phyloP scores from a whole-genome alignment of 2,113 vertebrate species.

The Chrysochloris asiatica region DNA sequence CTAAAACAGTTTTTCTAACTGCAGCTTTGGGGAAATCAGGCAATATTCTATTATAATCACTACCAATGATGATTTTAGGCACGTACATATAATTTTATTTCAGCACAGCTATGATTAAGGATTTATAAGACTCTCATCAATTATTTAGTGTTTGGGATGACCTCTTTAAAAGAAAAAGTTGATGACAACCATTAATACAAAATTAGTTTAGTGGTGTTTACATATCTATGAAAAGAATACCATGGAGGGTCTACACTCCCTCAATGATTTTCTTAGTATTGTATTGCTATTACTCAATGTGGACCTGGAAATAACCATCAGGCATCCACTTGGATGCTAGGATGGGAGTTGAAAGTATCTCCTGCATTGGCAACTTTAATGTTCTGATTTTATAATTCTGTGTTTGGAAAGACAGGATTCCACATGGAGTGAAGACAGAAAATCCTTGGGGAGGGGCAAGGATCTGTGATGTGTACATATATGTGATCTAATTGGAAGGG shows the following conservation, averaged over 20 bases:
- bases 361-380: not conserved
- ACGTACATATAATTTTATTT: conserved; percentile 67
- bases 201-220: not conserved
- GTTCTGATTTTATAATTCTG: not conserved
- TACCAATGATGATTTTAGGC: conserved; percentile 35
- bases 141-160: not conserved
- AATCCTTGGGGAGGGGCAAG: too few species aligned
- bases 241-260: not conserved
- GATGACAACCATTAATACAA: conserved; percentile 3
- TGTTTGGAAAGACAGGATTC: not conserved
- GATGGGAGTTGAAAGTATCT: not conserved
- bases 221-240: not conserved
- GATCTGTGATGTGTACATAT: too few species aligned
- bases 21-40: conserved; percentile 65
- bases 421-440: not conserved
- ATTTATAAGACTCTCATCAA: conserved; percentile 53
- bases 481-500: too few species aligned
- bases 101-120: conserved; percentile 50
- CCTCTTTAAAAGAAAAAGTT: conserved; percentile 20
- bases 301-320: not conserved
- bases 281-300: not conserved
- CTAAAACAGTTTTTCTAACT: conserved; percentile 58
- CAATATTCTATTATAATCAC: conserved; percentile 48
- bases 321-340: not conserved
- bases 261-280: too few species aligned